A percentile compares a stretch with the other conserved stretches of the same genome.
These are phyloP conservation scores for Serinus canaria DNA, from an alignment of 2,113 vertebrate genomes.

Conservation along the genomic window DNA sequence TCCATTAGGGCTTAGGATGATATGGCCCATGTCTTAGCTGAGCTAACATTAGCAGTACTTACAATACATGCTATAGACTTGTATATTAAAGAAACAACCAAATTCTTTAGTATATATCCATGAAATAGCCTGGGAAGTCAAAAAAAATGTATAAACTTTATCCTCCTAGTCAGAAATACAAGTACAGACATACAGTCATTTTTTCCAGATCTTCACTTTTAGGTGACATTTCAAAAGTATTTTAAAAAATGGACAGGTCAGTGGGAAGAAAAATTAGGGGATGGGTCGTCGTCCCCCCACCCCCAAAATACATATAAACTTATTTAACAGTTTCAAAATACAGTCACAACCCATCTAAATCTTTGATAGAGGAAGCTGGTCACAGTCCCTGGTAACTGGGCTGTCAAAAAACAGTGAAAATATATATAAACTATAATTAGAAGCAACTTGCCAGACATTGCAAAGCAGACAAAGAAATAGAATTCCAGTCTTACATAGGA, in stretches of 20 bases:
- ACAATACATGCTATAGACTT: neutral
- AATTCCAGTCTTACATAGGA: conserved; percentile 8
- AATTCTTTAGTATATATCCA: neutral
- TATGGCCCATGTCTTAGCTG: neutral
- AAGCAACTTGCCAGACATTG: neutral
- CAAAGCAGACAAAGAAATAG: neutral
- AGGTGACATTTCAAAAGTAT: neutral
- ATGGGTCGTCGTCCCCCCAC: fast-evolving
- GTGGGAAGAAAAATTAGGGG: neutral
- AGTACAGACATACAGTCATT: neutral
- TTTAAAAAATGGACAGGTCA: neutral
- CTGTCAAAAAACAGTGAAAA: neutral
- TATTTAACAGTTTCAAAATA: neutral
- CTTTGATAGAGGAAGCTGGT: neutral
- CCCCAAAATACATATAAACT: neutral
- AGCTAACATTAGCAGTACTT: neutral
- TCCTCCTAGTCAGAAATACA: neutral
- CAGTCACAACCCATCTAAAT: neutral
- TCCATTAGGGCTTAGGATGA: neutral
- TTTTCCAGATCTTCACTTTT: neutral
- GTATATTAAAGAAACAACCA: neutral
- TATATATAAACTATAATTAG: neutral
- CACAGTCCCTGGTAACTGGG: neutral
- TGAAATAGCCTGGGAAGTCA: neutral
- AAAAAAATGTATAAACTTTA: neutral